Percentiles rank a stretch among this genome's conserved stretches.
phyloP scores from a whole-genome alignment of 2,888 invertebrate species.

The Harpalus rufipes region DNA sequence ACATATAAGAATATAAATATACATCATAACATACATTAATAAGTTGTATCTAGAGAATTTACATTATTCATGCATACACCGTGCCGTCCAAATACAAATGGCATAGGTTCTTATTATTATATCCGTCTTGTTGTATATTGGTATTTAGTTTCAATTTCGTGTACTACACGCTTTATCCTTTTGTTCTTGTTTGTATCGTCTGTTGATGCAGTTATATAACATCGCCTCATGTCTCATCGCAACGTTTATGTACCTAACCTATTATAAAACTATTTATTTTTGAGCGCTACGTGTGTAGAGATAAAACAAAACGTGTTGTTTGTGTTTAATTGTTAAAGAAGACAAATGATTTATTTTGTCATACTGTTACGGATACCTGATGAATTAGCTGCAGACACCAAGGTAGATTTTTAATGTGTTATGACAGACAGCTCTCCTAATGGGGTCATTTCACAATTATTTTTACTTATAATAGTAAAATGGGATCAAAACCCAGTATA shows the following conservation, averaged over 20 bases:
- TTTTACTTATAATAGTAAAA: neutral
- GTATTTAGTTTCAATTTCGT: slow-evolving; percentile 46
- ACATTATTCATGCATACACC: slow-evolving; percentile 68
- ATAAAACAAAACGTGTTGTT: slow-evolving; percentile 53
- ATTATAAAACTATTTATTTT: slow-evolving; percentile 53
- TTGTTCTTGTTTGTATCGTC: slow-evolving; percentile 33
- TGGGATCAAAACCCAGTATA: slow-evolving; percentile 9
- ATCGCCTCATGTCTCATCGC: slow-evolving; percentile 39
- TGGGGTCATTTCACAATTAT: slow-evolving; percentile 55
- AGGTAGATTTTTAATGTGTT: slow-evolving; percentile 51
- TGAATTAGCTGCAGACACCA: slow-evolving; percentile 56
- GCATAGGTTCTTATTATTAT: slow-evolving; percentile 71
- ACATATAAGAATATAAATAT: slow-evolving; percentile 59
- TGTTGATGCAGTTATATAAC: slow-evolving; percentile 20
- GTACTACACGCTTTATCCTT: slow-evolving; percentile 41
- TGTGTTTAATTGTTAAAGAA: slow-evolving; percentile 55
- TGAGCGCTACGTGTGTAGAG: slow-evolving; percentile 50
- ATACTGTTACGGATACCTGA: slow-evolving; percentile 64
- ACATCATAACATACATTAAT: slow-evolving; percentile 49
- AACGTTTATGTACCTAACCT: slow-evolving; percentile 46
- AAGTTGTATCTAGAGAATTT: slow-evolving; percentile 56
- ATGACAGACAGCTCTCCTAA: slow-evolving; percentile 68
- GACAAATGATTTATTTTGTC: slow-evolving; percentile 63
- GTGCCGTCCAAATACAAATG: slow-evolving; percentile 76
- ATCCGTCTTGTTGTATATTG: slow-evolving; percentile 50